phyloP scores from a whole-genome alignment of 2,888 invertebrate species.

The Sycophila texana region DNA sequence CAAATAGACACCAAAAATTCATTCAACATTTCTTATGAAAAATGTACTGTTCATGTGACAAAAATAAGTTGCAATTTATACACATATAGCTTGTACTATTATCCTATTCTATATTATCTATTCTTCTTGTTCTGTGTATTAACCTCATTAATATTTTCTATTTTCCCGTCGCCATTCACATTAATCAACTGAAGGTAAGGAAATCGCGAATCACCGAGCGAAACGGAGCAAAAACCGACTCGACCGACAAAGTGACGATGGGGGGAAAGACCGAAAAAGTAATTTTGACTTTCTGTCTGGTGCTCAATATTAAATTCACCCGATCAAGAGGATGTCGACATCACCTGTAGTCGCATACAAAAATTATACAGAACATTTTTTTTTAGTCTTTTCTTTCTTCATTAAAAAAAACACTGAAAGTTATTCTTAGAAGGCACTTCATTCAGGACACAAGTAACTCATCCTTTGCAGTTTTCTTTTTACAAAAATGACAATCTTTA shows the following conservation, averaged over 20 bases:
- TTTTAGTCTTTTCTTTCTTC: too few species aligned
- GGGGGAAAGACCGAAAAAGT: constrained; percentile 71
- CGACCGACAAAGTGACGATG: constrained; percentile 62
- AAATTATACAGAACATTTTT: neutral
- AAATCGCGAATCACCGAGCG: constrained; percentile 60
- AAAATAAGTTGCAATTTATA: constrained; percentile 48
- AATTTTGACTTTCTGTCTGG: constrained; percentile 60
- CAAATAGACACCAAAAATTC: too few species aligned
- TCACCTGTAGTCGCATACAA: neutral
- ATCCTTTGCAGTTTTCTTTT: too few species aligned
- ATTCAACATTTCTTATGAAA: neutral
- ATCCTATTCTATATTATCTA: constrained; percentile 37
- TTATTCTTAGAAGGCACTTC: too few species aligned
- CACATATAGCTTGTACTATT: constrained; percentile 19
- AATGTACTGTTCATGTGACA: neutral
- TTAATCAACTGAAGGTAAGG: constrained; percentile 59
- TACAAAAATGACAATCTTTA: too few species aligned
- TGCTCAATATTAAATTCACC: constrained; percentile 12
- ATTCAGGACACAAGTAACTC: too few species aligned
- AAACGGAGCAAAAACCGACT: constrained; percentile 61
- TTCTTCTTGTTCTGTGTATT: constrained; percentile 46
- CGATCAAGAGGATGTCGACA: constrained; percentile 33
- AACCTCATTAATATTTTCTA: constrained; percentile 55
- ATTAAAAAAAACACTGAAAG: too few species aligned
- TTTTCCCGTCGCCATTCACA: constrained; percentile 47